phyloP scores from a whole-genome alignment of 2,113 vertebrate genomes.

The Nipponia nippon region DNA sequence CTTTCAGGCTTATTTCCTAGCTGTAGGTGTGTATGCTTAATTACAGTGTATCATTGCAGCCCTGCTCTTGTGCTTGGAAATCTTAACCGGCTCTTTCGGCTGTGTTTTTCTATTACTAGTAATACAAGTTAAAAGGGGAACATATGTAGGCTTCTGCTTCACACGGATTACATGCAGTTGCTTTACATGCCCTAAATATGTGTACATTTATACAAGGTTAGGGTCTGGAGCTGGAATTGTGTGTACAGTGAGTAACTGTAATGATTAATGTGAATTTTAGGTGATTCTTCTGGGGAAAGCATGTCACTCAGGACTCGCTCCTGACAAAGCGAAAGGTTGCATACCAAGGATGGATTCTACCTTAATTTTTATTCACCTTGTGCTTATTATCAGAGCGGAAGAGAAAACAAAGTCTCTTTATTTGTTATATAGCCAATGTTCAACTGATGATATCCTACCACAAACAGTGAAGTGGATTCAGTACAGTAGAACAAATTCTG shows the following conservation, averaged over 20 bases:
- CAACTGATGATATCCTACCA: background rate
- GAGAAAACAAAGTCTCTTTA: background rate
- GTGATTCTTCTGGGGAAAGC: background rate
- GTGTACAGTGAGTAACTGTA: background rate
- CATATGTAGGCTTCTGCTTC: background rate
- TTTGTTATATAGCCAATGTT: background rate
- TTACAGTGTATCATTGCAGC: background rate
- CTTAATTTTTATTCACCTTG: background rate
- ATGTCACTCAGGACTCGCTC: background rate
- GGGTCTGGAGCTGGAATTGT: background rate
- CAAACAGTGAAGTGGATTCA: background rate
- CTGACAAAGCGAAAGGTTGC: background rate
- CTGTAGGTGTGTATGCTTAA: background rate
- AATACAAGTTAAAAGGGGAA: background rate
- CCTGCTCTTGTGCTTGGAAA: background rate
- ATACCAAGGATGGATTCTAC: background rate
- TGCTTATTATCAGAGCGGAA: background rate
- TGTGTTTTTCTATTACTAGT: background rate
- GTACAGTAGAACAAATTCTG: background rate
- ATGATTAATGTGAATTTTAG: background rate
- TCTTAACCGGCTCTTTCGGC: background rate
- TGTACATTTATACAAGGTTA: background rate
- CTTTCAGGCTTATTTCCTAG: background rate
- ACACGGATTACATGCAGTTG: background rate
- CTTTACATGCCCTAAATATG: background rate